phyloP scores from a whole-genome alignment of 2,113 vertebrate genomes.

The Terrapene triunguis region DNA sequence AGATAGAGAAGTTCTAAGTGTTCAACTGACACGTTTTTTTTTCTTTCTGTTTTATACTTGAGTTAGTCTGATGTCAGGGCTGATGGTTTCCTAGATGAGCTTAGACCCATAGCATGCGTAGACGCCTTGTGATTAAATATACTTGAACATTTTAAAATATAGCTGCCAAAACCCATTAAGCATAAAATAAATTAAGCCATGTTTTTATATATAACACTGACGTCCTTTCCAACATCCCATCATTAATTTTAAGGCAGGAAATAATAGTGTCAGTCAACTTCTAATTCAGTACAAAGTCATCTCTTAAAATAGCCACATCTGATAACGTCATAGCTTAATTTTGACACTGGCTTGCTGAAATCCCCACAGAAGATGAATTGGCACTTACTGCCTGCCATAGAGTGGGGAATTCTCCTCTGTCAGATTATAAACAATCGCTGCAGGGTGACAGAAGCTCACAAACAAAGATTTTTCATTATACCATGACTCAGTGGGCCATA shows the following conservation, averaged over 20 bases:
- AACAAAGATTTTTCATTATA: neutral
- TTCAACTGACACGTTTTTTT: neutral
- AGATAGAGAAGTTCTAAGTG: neutral
- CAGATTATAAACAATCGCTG: neutral
- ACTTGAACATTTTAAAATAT: neutral
- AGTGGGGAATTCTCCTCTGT: neutral
- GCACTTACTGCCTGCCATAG: too few relatives aligned
- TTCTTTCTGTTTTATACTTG: neutral
- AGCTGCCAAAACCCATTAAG: neutral
- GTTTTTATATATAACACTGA: neutral
- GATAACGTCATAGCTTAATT: neutral
- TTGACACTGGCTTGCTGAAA: neutral
- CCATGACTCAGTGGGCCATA: neutral
- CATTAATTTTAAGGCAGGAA: neutral
- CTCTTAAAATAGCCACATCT: neutral
- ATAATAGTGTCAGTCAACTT: neutral
- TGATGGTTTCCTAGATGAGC: neutral
- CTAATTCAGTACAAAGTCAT: neutral
- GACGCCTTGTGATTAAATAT: neutral
- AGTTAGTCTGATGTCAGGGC: neutral
- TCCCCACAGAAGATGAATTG: neutral
- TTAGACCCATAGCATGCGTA: neutral
- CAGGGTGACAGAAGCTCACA: neutral
- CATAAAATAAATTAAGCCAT: neutral
- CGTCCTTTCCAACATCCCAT: neutral